Conservation (phyloP, 1,140 invertebrate genomes). For the Achroia grisella region DNA sequence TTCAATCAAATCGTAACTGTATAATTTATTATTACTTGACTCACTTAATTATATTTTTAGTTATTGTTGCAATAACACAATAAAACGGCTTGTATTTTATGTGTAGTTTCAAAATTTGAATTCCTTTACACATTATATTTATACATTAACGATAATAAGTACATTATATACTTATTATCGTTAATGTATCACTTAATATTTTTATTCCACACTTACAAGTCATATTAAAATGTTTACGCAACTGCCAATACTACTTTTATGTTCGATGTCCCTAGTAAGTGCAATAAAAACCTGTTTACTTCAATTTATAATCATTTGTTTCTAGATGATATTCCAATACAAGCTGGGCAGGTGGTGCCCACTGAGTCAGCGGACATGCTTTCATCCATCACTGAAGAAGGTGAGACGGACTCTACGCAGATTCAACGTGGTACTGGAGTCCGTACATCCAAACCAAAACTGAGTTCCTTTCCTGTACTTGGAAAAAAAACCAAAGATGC, state of each 20-base stretch:
- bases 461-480: conserved; percentile 57
- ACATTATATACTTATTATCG: too few relatives aligned
- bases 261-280: not conserved
- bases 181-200: too few relatives aligned
- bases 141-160: too few relatives aligned
- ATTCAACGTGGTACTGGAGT: conserved; percentile 51
- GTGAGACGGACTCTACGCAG: conserved; percentile 49
- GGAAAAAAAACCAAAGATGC: conserved; percentile 66
- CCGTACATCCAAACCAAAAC: conserved; percentile 66
- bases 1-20: too few relatives aligned
- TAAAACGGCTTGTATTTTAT: too few relatives aligned
- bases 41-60: not conserved
- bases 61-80: too few relatives aligned
- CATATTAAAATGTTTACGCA: too few relatives aligned
- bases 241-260: too few relatives aligned
- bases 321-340: conserved; percentile 71
- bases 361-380: conserved; percentile 60
- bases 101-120: too few relatives aligned
- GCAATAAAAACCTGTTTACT: not conserved
- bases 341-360: conserved; percentile 54
- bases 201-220: too few relatives aligned
- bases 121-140: too few relatives aligned
- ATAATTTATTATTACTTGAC: not conserved
- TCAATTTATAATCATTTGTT: conserved; percentile 15
- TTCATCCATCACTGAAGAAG: conserved; percentile 67